phyloP scores from a whole-genome alignment of 2,888 invertebrate genomes.

The Unio delphinus region DNA sequence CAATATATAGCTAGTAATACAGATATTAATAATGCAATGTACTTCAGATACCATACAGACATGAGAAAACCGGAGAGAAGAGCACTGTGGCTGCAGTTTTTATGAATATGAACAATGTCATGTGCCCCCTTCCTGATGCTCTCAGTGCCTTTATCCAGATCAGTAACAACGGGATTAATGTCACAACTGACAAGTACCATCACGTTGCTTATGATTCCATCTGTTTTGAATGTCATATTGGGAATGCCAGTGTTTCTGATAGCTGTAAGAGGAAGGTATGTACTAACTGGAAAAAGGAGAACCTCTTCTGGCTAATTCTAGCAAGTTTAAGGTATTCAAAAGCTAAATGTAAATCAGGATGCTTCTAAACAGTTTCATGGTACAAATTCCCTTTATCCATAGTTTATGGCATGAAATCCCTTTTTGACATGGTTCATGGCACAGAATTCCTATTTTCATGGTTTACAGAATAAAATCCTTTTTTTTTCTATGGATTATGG shows the following conservation, averaged over 20 bases:
- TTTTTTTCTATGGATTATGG: too few relatives aligned
- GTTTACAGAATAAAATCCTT: too few relatives aligned
- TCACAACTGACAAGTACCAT: slow-evolving; percentile 27
- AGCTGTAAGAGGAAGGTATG: slow-evolving; percentile 30
- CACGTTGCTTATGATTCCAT: slow-evolving; percentile 45
- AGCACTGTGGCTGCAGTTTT: slow-evolving; percentile 27
- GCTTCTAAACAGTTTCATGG: too few relatives aligned
- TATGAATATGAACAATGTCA: slow-evolving; percentile 46
- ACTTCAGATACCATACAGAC: slow-evolving; percentile 22
- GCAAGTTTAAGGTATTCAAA: too few relatives aligned
- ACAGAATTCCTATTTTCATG: too few relatives aligned
- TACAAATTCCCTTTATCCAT: too few relatives aligned
- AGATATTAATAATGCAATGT: not conserved
- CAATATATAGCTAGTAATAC: not conserved
- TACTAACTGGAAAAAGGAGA: too few relatives aligned
- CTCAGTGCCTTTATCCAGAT: slow-evolving; percentile 41
- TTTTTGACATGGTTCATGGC: too few relatives aligned
- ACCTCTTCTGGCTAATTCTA: too few relatives aligned
- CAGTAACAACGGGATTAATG: slow-evolving; percentile 43
- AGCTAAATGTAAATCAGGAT: too few relatives aligned
- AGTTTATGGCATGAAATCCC: too few relatives aligned
- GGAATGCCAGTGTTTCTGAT: slow-evolving; percentile 19
- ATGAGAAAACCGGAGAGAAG: slow-evolving; percentile 15
- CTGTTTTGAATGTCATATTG: slow-evolving; percentile 41
- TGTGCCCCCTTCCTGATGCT: slow-evolving; percentile 39